Evolutionary conservation across 2,113 vertebrate species (phyloP).

Genomic region (Equus przewalskii): DNA sequence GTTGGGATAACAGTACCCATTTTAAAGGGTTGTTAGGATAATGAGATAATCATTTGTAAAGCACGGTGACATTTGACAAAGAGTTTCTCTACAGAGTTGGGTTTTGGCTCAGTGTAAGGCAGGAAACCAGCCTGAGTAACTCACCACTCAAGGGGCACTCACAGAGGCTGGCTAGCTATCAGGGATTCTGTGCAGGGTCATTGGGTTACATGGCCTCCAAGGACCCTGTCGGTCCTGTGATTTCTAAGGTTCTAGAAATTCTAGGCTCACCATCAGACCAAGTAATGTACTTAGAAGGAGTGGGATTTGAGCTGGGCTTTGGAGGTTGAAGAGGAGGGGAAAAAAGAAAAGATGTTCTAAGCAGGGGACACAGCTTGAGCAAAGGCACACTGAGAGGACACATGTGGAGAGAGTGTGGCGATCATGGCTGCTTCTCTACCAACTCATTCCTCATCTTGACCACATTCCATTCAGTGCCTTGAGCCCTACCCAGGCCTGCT

Average conservation of each 20-base stretch:
- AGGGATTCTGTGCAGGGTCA: background rate
- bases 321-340: background rate
- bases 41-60: slow-evolving; percentile 22
- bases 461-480: background rate
- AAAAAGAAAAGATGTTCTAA: background rate
- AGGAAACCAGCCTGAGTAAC: background rate
- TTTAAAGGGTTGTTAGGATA: background rate
- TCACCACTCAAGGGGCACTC: background rate
- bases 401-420: background rate
- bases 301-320: background rate
- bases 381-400: background rate
- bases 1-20: background rate
- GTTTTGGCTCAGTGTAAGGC: background rate
- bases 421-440: background rate
- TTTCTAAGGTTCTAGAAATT: slow-evolving; percentile 48
- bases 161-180: background rate
- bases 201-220: slow-evolving; percentile 15
- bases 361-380: background rate
- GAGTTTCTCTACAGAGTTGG: background rate
- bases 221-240: background rate
- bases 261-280: slow-evolving; percentile 25
- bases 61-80: background rate
- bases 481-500: background rate
- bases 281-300: slow-evolving; percentile 16
- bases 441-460: background rate